Evolutionary conservation across 1,140 invertebrate species (phyloP), one percentile per base, ranked within the genome.

Genomic region (Holcopasites calliopsidis): DNA sequence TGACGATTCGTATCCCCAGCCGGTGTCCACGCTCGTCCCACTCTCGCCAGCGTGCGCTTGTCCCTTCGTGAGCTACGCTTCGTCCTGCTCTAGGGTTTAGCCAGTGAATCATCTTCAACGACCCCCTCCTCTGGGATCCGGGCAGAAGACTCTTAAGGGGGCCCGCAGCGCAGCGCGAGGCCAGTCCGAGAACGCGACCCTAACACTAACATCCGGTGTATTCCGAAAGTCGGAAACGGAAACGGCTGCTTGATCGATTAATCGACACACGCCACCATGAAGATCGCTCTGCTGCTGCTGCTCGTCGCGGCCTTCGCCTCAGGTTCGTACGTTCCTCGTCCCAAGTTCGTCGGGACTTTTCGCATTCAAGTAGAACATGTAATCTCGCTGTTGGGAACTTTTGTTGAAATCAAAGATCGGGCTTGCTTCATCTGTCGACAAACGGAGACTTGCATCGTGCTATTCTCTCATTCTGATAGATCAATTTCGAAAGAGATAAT

Each of bases 171-270:
- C 87, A 83, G 80, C 85, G 89, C 88, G 86, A 88, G 83, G 88
- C 89, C 90, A 91, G 90, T 91, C 85, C 86, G 88, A 91, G 89
- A 91, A 91, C 88, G 90, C 89, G 88, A 90, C 86, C 87, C 90
- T 88, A 90, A 90, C 88, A 88, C 86, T 88, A 89, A 91, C 90
- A 88, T 91, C 89, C 90, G 89, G 88, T 88, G 80, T 85, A 83
- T 84, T 88, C 84, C 82, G 85, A 83, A 66, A 79, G 72, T 85
- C 80, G 77, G 82, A 84, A 85, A 82, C 79, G 79, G 78, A 81
- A 86, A 86, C 80, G 75, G 78, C 77, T 77, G 80, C 76, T 80
- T 82, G 77, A 83, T 77, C 76, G 77, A 84, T 85, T 84, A 87
- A 77, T 81, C 79, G 83, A 42, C 66, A 79, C 77, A 50, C 65